Conservation (phyloP, 2,888 invertebrate species). For the Cylloceria caligata region DNA sequence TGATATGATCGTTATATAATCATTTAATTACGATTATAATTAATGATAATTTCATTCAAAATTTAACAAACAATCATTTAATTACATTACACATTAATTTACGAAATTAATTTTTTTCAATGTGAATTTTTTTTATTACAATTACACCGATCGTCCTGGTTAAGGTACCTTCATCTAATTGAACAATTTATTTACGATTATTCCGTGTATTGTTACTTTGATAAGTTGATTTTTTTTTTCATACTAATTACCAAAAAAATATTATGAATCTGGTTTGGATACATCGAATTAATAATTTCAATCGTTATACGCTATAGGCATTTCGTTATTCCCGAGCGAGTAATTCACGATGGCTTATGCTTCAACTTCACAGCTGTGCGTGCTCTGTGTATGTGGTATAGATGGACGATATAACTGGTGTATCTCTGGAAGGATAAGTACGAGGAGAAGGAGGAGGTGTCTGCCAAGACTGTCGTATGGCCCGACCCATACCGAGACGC, state of each 20-base stretch:
- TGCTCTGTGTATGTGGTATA: slow-evolving; percentile 10
- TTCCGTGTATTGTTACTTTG: too few relatives aligned
- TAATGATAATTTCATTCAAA: too few relatives aligned
- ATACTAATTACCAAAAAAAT: neutral
- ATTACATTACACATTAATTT: too few relatives aligned
- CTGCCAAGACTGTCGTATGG: slow-evolving; percentile 3
- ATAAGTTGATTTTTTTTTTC: neutral
- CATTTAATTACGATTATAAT: too few relatives aligned
- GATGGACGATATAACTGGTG: neutral
- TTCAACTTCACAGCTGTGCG: slow-evolving; percentile 4
- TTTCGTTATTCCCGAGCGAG: slow-evolving; percentile 24
- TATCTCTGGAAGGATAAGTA: slow-evolving; percentile 35
- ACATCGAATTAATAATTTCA: neutral
- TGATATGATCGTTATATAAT: too few relatives aligned
- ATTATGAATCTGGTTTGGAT: neutral
- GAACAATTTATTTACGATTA: too few relatives aligned
- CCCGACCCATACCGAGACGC: slow-evolving; percentile 30
- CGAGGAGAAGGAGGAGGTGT: slow-evolving; percentile 38
- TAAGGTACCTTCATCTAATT: too few relatives aligned
- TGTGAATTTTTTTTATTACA: too few relatives aligned
- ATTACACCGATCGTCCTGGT: too few relatives aligned
- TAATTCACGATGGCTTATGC: slow-evolving; percentile 17
- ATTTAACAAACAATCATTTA: too few relatives aligned
- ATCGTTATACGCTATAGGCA: slow-evolving; percentile 26
- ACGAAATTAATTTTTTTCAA: too few relatives aligned